Base-by-base conservation (phyloP, 2,113 vertebrate genomes). In the Aphyosemion australe region DNA sequence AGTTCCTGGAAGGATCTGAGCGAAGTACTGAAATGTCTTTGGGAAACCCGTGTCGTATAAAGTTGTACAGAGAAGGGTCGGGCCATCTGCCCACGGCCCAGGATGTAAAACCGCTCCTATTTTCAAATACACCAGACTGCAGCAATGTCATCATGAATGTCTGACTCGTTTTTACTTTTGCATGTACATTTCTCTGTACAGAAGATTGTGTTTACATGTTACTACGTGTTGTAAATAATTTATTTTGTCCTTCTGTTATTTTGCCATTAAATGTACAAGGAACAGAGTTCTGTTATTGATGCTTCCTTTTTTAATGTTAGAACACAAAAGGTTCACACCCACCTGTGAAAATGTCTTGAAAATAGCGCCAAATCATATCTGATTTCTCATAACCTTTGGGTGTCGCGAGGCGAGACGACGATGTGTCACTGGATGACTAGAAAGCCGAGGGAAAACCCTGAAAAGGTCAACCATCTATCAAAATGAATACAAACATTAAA, bases 161-260 rank as follows among this genome's bases (percentile, higher is more conserved):
- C 93, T 87, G 89, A 87, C 78, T 94, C 94, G 91, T 92, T 89
- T 92, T 94, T 95, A 91, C 88, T 93, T 96, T 96, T 97, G 95
- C 96, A 96, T 97, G 95, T 97, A 95, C 92, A 96, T 95, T 96
- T 95, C 93, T 95, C 94, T 97, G 95, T 97, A 97, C 94, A 97
- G 94, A 93, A 84, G 90, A 93, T 73, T 93, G 90, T 94, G 94
- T 95, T 96, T 94, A 95, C 95, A 94, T 92, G 93, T 92, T 94
- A 94, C 72, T 94, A 94, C 65, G 90, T 95, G 94, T 94, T 97
- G 95, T 97, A 95, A 94, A 96, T 97, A 97, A 94, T 94, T 94
- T 92, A 80, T 95, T 97, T 96, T 94, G 93, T 94, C 95, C 92
- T 94, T 34, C 92, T 91, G 88, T 97, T 96, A 94, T 94, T 96